A percentile compares a stretch with the other conserved stretches of the same genome.
phyloP scores from a whole-genome alignment of 2,113 vertebrate genomes.

The Neogobius melanostomus region DNA sequence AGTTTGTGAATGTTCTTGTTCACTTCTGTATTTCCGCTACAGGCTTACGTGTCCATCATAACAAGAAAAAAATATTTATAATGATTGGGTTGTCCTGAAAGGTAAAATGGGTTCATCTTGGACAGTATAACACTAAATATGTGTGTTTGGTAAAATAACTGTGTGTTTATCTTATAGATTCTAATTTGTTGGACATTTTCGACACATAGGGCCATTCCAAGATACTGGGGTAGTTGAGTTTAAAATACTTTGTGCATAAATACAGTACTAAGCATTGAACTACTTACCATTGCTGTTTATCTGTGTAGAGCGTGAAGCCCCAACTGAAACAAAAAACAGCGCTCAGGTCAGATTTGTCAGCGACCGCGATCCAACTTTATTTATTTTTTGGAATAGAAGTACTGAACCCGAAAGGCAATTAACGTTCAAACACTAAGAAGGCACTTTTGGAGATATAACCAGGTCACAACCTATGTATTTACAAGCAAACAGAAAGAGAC shows the following conservation, averaged over 20 bases:
- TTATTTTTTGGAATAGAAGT: not conserved
- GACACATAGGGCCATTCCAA: too few species aligned
- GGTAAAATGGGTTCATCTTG: too few species aligned
- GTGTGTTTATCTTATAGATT: too few species aligned
- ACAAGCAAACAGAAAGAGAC: not conserved
- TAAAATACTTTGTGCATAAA: too few species aligned
- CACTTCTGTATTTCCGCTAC: not conserved
- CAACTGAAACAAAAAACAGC: constrained; percentile 78
- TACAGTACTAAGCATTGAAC: not conserved
- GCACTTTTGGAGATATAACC: constrained; percentile 9
- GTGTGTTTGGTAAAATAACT: too few species aligned
- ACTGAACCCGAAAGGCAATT: not conserved
- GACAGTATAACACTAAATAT: too few species aligned
- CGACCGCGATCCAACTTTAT: not conserved
- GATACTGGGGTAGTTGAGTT: too few species aligned
- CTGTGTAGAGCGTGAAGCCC: constrained; percentile 89
- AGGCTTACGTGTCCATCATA: not conserved
- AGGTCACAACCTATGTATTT: constrained; percentile 3
- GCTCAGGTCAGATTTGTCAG: constrained; percentile 12
- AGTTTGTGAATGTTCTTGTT: not conserved
- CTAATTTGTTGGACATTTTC: too few species aligned
- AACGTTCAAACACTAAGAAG: not conserved
- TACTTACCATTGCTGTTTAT: constrained; percentile 95
- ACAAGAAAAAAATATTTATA: not conserved
- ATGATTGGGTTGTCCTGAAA: not conserved